Percentiles rank a stretch among this genome's conserved stretches.
Conservation (phyloP, 2,113 vertebrate species). For the Zootoca vivipara region DNA sequence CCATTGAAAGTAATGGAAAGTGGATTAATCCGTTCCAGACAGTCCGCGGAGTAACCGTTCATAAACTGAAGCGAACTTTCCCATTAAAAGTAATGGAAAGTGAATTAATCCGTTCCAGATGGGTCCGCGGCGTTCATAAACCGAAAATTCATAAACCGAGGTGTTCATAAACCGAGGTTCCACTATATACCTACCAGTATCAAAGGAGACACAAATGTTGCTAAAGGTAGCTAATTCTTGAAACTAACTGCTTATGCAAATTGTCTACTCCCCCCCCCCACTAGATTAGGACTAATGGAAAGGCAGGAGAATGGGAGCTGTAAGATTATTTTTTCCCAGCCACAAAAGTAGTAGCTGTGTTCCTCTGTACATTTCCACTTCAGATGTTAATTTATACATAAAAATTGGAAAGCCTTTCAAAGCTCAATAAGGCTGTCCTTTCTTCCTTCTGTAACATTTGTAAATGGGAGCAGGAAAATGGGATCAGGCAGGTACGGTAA, state of each 20-base stretch:
- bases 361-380: background rate
- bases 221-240: background rate
- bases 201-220: background rate
- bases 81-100: too few relatives aligned
- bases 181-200: background rate
- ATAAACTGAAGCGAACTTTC: too few relatives aligned
- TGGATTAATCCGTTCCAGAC: too few relatives aligned
- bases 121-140: too few relatives aligned
- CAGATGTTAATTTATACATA: background rate
- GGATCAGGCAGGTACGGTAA: background rate
- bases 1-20: too few relatives aligned
- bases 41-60: too few relatives aligned
- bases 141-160: too few relatives aligned
- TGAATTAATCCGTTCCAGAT: too few relatives aligned
- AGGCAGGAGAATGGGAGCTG: background rate
- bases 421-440: background rate
- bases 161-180: too few relatives aligned
- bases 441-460: background rate
- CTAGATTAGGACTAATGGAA: background rate
- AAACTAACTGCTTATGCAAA: background rate
- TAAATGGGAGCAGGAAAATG: background rate
- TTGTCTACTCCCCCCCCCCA: background rate
- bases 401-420: background rate
- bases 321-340: background rate
- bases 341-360: background rate